A percentile compares a stretch with the other conserved stretches of the same genome.
These are phyloP conservation scores for Ormyrus pomaceus DNA, from an alignment of 2,888 invertebrate genomes.

Conservation along the genomic window DNA sequence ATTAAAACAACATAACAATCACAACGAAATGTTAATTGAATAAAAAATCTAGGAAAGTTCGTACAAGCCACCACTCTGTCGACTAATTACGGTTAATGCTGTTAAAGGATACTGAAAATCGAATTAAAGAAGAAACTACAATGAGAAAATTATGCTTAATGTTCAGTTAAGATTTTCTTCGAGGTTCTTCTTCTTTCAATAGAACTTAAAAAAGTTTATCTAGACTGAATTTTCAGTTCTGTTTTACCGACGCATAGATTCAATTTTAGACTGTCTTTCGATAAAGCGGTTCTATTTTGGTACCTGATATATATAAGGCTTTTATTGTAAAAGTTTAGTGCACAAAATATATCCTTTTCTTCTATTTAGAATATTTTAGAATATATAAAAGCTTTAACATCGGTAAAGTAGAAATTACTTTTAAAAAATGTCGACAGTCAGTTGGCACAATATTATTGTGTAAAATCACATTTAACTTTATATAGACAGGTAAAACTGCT, in stretches of 20 bases:
- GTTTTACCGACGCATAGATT: constrained; percentile 6
- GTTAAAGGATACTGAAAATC: constrained; percentile 13
- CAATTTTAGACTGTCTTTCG: not conserved
- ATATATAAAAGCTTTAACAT: constrained; percentile 4
- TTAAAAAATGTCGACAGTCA: constrained; percentile 6
- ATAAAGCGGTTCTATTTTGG: too few species aligned
- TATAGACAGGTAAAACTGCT: not conserved
- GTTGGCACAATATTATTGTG: constrained; percentile 6
- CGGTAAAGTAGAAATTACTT: not conserved
- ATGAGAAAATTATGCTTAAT: constrained; percentile 67
- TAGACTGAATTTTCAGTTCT: not conserved
- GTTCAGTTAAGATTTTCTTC: constrained; percentile 49
- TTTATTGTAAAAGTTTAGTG: too few species aligned
- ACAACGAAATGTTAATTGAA: constrained; percentile 1
- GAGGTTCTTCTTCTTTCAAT: constrained; percentile 4
- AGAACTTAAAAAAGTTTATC: not conserved
- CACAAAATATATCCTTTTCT: too few species aligned
- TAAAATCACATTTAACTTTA: not conserved
- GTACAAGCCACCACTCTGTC: constrained; percentile 19
- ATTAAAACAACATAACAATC: not conserved
- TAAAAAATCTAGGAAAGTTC: constrained; percentile 11
- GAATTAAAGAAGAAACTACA: constrained; percentile 25
- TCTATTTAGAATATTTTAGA: too few species aligned
- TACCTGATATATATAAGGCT: too few species aligned
- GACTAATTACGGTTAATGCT: constrained; percentile 6